Percentiles rank a stretch among this genome's conserved stretches.
phyloP scores from a whole-genome alignment of 1,140 invertebrate species.

The Temnothorax longispinosus region DNA sequence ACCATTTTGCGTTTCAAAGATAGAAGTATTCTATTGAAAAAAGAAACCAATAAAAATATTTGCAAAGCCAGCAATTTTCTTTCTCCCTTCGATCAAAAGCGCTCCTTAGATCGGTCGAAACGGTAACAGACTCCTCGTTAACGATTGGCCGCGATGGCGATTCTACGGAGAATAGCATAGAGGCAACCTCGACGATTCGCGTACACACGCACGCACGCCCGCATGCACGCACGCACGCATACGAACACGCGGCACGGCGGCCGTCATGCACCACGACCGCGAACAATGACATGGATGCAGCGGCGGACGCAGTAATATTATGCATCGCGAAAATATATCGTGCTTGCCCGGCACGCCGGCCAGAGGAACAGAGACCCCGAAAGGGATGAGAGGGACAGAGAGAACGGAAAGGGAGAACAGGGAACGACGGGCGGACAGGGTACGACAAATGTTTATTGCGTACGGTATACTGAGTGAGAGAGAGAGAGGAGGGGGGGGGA shows the following conservation, averaged over 20 bases:
- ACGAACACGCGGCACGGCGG: constrained; percentile 17
- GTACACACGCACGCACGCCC: constrained; percentile 20
- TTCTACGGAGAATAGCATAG: constrained; percentile 17
- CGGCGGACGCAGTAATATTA: constrained; percentile 77
- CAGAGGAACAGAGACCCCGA: constrained; percentile 23
- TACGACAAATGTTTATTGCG: constrained; percentile 49
- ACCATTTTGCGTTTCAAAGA: neutral
- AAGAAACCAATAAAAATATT: neutral
- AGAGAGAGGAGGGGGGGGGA: neutral
- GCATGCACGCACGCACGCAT: constrained; percentile 22
- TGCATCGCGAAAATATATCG: constrained; percentile 77
- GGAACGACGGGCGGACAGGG: constrained; percentile 38
- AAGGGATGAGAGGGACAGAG: constrained; percentile 3
- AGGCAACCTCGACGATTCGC: constrained; percentile 14
- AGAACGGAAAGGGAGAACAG: neutral
- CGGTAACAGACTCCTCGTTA: constrained; percentile 38
- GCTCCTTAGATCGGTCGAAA: neutral
- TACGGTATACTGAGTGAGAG: constrained; percentile 4
- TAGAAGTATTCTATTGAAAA: neutral
- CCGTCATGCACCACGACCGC: constrained; percentile 75
- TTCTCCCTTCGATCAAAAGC: neutral
- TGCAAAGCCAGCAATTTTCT: neutral
- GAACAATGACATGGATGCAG: constrained; percentile 78
- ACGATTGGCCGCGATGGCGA: constrained; percentile 20
- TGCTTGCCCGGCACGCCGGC: constrained; percentile 65